These are phyloP conservation scores for Telmatochromis sp. DNA, from an alignment of 2,113 vertebrate species.

Conservation along the genomic window DNA sequence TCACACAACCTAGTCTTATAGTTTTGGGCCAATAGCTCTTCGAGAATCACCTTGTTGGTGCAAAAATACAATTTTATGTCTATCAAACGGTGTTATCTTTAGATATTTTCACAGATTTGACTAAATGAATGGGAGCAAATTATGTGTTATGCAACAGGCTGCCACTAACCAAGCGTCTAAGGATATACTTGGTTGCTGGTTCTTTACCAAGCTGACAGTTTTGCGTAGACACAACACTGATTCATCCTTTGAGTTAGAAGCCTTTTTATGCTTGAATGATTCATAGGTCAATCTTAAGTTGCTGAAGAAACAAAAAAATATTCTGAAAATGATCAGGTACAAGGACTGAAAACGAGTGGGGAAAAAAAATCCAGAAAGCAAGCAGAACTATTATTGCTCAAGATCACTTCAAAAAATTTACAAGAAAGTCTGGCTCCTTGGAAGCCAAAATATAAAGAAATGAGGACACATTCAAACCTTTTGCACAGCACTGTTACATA, in stretches of 20 bases:
- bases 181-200: not conserved
- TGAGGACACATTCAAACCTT: not conserved
- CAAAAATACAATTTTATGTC: not conserved
- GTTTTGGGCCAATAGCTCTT: not conserved
- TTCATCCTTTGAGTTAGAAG: not conserved
- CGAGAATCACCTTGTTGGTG: not conserved
- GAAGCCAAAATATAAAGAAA: not conserved
- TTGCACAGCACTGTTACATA: not conserved
- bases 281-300: not conserved
- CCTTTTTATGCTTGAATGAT: not conserved
- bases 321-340: not conserved
- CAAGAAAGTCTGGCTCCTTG: not conserved
- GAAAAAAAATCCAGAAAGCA: accelerated
- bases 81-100: not conserved
- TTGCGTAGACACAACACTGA: not conserved
- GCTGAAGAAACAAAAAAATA: not conserved
- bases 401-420: not conserved
- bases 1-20: not conserved
- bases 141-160: not conserved
- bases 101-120: not conserved
- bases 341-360: not conserved
- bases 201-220: not conserved
- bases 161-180: not conserved
- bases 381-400: not conserved
- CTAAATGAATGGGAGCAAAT: not conserved